Conservation (phyloP, 1,140 invertebrate species). For the Oedothorax gibbosus region DNA sequence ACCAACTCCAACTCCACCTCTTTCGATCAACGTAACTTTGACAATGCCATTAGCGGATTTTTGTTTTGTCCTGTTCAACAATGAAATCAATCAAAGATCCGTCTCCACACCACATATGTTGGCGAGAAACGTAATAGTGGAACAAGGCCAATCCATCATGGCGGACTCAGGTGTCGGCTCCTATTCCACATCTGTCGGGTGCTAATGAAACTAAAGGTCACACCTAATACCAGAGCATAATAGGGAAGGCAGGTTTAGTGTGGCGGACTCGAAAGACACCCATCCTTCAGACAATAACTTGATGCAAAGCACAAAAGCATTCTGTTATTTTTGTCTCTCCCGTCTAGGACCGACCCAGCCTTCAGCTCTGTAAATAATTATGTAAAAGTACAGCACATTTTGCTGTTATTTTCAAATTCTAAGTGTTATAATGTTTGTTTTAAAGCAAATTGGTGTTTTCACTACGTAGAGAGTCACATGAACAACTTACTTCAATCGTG, state of each 20-base stretch:
- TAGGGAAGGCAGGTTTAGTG: slow-evolving; percentile 44
- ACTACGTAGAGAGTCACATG: too few species aligned
- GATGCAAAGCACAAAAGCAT: background rate
- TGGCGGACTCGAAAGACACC: slow-evolving; percentile 23
- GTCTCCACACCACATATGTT: too few species aligned
- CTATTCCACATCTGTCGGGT: slow-evolving; percentile 53
- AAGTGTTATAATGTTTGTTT: too few species aligned
- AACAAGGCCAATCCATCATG: slow-evolving; percentile 49
- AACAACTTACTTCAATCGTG: too few species aligned
- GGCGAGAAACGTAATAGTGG: slow-evolving; percentile 24
- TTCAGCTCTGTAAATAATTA: too few species aligned
- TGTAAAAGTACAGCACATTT: too few species aligned
- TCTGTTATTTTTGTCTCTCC: slow-evolving; percentile 8
- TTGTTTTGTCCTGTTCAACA: too few species aligned
- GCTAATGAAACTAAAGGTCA: slow-evolving; percentile 48
- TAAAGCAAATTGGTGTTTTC: too few species aligned
- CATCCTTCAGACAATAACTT: background rate
- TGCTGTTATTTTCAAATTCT: too few species aligned
- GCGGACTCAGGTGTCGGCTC: slow-evolving; percentile 38
- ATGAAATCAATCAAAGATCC: too few species aligned
- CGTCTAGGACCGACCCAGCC: too few species aligned
- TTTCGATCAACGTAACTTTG: background rate
- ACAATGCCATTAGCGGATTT: too few species aligned
- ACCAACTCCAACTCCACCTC: background rate
- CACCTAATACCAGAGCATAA: slow-evolving; percentile 36